Percentiles rank a stretch among this genome's conserved stretches.
These are phyloP conservation scores for Hymenochirus boettgeri DNA, from an alignment of 2,113 vertebrate species.

Conservation along the genomic window DNA sequence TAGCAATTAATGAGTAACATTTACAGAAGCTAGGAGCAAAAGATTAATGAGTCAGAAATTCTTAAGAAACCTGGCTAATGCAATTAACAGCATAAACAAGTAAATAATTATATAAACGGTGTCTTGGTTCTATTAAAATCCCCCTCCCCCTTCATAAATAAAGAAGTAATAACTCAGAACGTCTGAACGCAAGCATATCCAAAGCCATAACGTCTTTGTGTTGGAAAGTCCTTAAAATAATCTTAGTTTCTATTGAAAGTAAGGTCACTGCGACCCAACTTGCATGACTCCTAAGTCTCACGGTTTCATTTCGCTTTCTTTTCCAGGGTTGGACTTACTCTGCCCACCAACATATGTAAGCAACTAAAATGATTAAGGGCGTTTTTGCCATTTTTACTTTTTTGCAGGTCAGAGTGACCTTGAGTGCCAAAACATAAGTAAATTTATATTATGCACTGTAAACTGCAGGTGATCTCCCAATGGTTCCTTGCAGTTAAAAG, in stretches of 20 bases:
- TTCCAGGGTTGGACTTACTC: constrained; percentile 58
- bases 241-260: constrained; percentile 57
- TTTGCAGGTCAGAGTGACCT: constrained; percentile 68
- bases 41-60: background rate
- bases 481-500: constrained; percentile 6
- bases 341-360: constrained; percentile 55
- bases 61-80: background rate
- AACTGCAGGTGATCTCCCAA: constrained; percentile 8
- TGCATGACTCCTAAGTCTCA: constrained; percentile 65
- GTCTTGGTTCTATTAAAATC: background rate
- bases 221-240: constrained; percentile 51
- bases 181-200: constrained; percentile 15
- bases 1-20: too few species aligned
- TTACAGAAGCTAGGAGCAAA: background rate
- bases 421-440: constrained; percentile 53
- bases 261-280: constrained; percentile 68
- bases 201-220: constrained; percentile 53
- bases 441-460: constrained; percentile 22
- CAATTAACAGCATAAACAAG: background rate
- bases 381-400: constrained; percentile 61
- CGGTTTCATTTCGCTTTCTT: constrained; percentile 58
- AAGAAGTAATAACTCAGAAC: background rate
- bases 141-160: background rate
- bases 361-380: constrained; percentile 65
- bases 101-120: background rate